Evolutionary conservation across 2,888 invertebrate genomes (phyloP).

Genomic region (Prosapia bicincta): DNA sequence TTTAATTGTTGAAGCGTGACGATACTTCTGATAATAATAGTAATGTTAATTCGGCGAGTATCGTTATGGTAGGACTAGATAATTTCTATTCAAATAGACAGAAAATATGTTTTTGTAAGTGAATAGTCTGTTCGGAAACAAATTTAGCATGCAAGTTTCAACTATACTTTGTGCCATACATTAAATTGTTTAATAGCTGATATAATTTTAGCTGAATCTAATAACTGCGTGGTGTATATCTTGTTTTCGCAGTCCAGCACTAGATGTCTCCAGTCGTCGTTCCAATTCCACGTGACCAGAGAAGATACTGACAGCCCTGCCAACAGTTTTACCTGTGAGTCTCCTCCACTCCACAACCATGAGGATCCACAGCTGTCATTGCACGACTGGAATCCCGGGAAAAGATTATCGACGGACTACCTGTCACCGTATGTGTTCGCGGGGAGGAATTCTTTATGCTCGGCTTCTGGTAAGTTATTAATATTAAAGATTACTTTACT

Average conservation of each 20-base stretch:
- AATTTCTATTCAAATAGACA: no score
- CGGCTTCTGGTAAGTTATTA: constrained; percentile 50
- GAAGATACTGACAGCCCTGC: constrained; percentile 16
- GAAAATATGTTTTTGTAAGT: no score
- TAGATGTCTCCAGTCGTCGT: constrained; percentile 8
- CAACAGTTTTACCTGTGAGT: constrained; percentile 4
- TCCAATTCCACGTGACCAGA: constrained; percentile 15
- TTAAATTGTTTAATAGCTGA: no score
- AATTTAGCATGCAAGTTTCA: no score
- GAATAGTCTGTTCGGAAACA: no score
- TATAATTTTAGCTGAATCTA: no score
- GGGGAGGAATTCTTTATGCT: constrained; percentile 51
- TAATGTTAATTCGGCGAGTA: no score
- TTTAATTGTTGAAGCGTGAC: no score
- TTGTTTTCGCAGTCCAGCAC: constrained; percentile 11
- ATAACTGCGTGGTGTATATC: not conserved
- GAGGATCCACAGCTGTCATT: constrained; percentile 14
- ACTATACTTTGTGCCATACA: no score
- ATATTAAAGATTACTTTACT: no score
- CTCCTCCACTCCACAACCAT: constrained; percentile 4
- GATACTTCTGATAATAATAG: no score
- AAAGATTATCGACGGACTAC: constrained; percentile 30
- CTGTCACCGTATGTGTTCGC: constrained; percentile 50
- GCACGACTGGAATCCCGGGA: constrained; percentile 11
- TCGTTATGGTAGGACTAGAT: no score